Base-by-base conservation (phyloP, 2,113 vertebrate genomes). In the Galemys pyrenaicus region DNA sequence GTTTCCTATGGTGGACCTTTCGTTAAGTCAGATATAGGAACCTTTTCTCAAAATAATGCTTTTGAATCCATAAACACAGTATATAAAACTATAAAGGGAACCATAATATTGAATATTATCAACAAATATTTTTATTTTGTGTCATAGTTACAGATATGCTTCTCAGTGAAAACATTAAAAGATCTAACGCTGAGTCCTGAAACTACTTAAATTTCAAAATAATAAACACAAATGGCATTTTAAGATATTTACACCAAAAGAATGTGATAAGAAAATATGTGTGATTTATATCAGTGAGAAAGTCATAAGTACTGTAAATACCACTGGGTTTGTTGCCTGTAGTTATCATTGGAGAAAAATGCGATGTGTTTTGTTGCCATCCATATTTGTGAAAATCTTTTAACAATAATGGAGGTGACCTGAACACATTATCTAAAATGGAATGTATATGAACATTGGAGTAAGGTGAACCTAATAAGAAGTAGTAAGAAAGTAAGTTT, bases 141-240 rank as follows among this genome's bases (percentile, higher is more conserved):
- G 9, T 62, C 37, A 37, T 70, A 41, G 9, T 94, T 89, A 54
- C 62, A 16, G 35, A 35, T 37, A 26, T 91, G 17, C 28, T 60
- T 87, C 46, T 79, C 81, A 41, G 44, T 81, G 64, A 91, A 46
- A 51, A 1, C 1, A 73, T 67, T 88, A 88, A 71, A 75, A 78
- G 4, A 74, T 15, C 15, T 79, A 87, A 64, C 6, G 6, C 26
- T 92, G 54, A 84, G 6, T 67, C 24, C 56, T 83, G 74, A 64
- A 90, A 78, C 30, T 85, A 44, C 26, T 65, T 73, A 71, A 90
- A 87, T 56, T 92, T 87, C 44, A 54, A 90, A 87, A 44, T 51
- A 51, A 75, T 58, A 49, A 89, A 78, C 19, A 12, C 37, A 65
- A 90, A 35, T 87, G 60, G 51, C 75, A 56, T 77, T 91, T 93